A percentile compares a stretch with the other conserved stretches of the same genome.
These are phyloP conservation scores for Sminthurides bifidus DNA, from an alignment of 1,140 invertebrate genomes.

Conservation along the genomic window DNA sequence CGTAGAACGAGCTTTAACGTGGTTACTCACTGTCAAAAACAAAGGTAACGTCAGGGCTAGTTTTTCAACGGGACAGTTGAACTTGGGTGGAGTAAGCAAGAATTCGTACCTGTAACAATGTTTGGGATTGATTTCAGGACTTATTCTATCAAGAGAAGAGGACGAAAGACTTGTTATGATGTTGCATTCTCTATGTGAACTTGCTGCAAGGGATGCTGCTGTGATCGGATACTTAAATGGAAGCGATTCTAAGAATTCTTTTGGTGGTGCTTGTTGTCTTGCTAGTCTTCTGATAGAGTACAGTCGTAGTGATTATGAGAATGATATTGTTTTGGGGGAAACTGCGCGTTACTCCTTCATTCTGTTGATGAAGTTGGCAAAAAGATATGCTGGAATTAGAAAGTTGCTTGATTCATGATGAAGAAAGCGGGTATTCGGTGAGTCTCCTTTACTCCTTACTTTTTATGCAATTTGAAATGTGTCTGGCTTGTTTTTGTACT, in stretches of 20 bases:
- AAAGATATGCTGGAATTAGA: constrained; percentile 20
- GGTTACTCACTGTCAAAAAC: constrained; percentile 22
- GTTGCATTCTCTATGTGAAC: constrained; percentile 24
- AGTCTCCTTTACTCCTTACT: not conserved
- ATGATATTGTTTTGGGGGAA: constrained; percentile 12
- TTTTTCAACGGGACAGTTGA: too few species aligned
- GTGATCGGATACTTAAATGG: constrained; percentile 18
- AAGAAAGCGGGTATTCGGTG: constrained; percentile 25
- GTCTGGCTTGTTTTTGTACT: not conserved
- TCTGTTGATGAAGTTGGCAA: constrained; percentile 22
- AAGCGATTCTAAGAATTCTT: not conserved
- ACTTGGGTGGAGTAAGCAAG: not conserved
- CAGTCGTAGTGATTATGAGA: constrained; percentile 20
- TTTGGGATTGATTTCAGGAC: not conserved
- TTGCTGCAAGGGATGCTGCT: constrained; percentile 22
- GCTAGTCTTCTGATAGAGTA: constrained; percentile 29
- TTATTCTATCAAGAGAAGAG: constrained; percentile 7
- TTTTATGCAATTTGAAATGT: not conserved
- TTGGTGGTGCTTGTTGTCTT: constrained; percentile 27
- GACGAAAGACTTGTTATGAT: constrained; percentile 26
- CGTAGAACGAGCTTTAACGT: constrained; percentile 23
- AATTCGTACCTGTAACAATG: not conserved
- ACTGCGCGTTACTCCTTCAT: constrained; percentile 26
- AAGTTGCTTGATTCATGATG: constrained; percentile 23
- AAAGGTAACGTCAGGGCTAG: too few species aligned